Conservation (phyloP, 2,888 invertebrate species). For the Hirtodrosophila trivittata region DNA sequence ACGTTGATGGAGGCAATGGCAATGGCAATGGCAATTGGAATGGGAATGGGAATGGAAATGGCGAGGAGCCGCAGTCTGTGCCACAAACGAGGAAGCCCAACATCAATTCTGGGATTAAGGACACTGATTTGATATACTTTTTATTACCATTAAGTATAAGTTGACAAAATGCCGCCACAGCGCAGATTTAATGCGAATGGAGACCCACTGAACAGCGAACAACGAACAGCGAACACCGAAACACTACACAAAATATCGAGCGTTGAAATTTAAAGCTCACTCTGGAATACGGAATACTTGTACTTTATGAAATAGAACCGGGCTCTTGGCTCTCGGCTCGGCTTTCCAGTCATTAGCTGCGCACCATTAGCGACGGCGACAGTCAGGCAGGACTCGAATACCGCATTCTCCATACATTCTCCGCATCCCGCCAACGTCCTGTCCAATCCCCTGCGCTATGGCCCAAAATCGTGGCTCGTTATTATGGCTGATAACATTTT, state of each 20-base stretch:
- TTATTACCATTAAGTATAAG: slow-evolving; percentile 78
- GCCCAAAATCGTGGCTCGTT: slow-evolving; percentile 74
- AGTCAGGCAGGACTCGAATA: slow-evolving; percentile 38
- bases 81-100: slow-evolving; percentile 63
- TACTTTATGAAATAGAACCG: slow-evolving; percentile 40
- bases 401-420: not conserved
- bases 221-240: slow-evolving; percentile 50
- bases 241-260: slow-evolving; percentile 34
- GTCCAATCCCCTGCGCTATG: slow-evolving; percentile 17
- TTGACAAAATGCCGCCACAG: slow-evolving; percentile 64
- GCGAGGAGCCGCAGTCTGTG: slow-evolving; percentile 18
- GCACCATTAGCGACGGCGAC: slow-evolving; percentile 79
- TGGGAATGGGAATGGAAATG: not conserved
- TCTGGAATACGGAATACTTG: slow-evolving; percentile 12
- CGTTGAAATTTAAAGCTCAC: slow-evolving; percentile 69
- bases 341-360: slow-evolving; percentile 75
- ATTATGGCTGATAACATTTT: slow-evolving; percentile 81
- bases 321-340: slow-evolving; percentile 16
- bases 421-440: slow-evolving; percentile 15
- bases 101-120: slow-evolving; percentile 81
- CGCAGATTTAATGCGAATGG: slow-evolving; percentile 54
- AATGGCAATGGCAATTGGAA: no score
- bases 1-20: not conserved
- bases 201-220: not conserved
- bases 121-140: slow-evolving; percentile 82